phyloP scores from a whole-genome alignment of 30 jellyfish, hydroid and myxozoan genomes.

The Phacellophora camtschatica region DNA sequence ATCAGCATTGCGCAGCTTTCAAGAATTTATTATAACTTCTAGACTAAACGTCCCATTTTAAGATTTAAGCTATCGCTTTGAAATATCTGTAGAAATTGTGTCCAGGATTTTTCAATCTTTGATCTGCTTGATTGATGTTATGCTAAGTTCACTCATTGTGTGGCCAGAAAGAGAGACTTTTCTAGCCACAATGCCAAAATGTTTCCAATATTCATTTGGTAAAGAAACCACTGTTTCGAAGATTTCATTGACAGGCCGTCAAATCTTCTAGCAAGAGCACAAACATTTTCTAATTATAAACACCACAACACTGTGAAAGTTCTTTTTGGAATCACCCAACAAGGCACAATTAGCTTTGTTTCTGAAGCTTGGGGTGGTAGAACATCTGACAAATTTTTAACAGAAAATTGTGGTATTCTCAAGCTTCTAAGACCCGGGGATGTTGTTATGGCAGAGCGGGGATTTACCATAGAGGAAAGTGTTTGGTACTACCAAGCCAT shows the following conservation, averaged over 20 bases:
- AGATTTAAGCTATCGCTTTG: conserved; percentile 35
- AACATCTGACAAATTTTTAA: conserved; percentile 29
- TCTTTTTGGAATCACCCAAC: conserved; percentile 39
- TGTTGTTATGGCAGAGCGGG: conserved; percentile 58
- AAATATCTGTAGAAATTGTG: conserved; percentile 23
- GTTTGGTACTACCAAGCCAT: conserved; percentile 23
- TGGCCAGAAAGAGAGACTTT: conserved; percentile 50
- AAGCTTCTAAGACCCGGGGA: conserved; percentile 41
- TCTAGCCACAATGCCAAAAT: conserved; percentile 29
- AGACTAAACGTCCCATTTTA: conserved; percentile 25
- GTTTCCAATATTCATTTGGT: conserved; percentile 37
- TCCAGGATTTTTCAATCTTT: conserved; percentile 22
- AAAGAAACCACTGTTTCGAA: conserved; percentile 33
- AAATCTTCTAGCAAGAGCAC: conserved; percentile 45
- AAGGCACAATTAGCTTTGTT: conserved; percentile 48
- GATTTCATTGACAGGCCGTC: conserved; percentile 33
- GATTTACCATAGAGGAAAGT: conserved; percentile 38
- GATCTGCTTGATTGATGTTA: conserved; percentile 6
- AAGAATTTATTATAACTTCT: conserved; percentile 11
- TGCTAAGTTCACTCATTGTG: conserved; percentile 5
- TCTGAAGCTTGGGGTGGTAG: conserved; percentile 61
- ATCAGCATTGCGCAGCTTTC: not conserved
- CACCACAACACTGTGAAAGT: conserved; percentile 57
- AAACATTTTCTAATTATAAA: conserved; percentile 18
- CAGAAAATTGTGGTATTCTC: conserved; percentile 49